phyloP scores from a whole-genome alignment of 1,140 invertebrate species.

The Drosophila navojoa region DNA sequence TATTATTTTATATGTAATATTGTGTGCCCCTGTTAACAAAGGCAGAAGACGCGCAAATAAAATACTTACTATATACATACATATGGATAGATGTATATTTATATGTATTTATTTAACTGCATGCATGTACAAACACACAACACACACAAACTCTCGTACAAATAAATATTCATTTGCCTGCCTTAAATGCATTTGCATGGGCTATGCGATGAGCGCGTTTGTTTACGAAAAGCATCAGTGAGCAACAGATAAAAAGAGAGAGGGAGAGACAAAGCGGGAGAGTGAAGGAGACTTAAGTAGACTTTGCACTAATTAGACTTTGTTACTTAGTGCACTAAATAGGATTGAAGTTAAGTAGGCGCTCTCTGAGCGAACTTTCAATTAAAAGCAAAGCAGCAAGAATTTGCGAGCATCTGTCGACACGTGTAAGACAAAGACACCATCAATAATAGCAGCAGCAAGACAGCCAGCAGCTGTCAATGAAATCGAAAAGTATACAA shows the following conservation, averaged over 20 bases:
- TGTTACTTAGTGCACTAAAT: slow-evolving; percentile 18
- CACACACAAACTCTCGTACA: not conserved
- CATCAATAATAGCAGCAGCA: not conserved
- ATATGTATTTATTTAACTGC: no score
- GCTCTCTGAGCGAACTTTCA: not conserved
- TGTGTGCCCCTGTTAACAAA: slow-evolving; percentile 20
- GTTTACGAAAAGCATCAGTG: slow-evolving; percentile 29
- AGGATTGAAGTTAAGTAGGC: slow-evolving; percentile 12
- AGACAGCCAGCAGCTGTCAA: slow-evolving; percentile 6
- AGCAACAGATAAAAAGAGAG: slow-evolving; percentile 7
- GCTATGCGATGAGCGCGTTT: slow-evolving; percentile 27
- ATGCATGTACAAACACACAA: not conserved
- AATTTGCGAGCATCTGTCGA: not conserved
- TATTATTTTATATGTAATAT: not conserved
- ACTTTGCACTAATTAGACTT: slow-evolving; percentile 15
- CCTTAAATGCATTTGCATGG: slow-evolving; percentile 28
- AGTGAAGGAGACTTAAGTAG: no score
- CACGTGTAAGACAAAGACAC: slow-evolving; percentile 16
- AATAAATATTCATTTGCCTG: slow-evolving; percentile 21
- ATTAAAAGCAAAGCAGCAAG: not conserved
- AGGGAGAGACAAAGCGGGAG: not conserved
- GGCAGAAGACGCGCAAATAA: slow-evolving; percentile 22
- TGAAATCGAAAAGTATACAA: slow-evolving; percentile 27
- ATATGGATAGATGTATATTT: not conserved
- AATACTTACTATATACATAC: slow-evolving; percentile 8